Evolutionary conservation across 2,888 invertebrate genomes (phyloP), one percentile per base, ranked within the genome.

Genomic region (Nysson spinosus): DNA sequence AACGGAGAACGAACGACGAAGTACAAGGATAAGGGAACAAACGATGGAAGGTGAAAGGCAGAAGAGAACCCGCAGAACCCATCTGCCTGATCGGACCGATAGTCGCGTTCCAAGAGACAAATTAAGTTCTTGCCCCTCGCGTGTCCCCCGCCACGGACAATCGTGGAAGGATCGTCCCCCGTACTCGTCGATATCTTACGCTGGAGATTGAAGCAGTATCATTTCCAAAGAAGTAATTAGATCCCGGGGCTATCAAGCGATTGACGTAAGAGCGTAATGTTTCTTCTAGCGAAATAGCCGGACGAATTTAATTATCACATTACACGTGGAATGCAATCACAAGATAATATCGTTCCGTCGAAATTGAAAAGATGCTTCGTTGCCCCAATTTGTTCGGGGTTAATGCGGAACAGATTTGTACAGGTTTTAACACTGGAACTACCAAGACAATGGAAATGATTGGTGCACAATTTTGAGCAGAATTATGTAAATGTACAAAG

Each of bases 21-120:
- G 14, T 19, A 30, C 3, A 39, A 28, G 12, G 30, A 32, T 20
- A 11, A 28, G 46, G 42, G 50, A 30, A 32, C 34, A 20, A 22
- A 26, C 16, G 22, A 22, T 17, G 39, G 39, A 34, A 26, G 43
- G 42, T 40, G 37, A 49, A 22, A 32, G 42, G 26, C 46, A 14
- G 50, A 19, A 28, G 43, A 69, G 61, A 68, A 69, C 50, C 68
- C 57, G 69, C 62, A 70, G 62, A 69, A 73, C 66, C 77, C 80
- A 80, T 81, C 80, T 80, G 80, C 74, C 71, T 70, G 80, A 83
- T 83, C 75, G 74, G 63, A 47, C 76, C 77, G 80, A 84, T 84
- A 83, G 70, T 75, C 72, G 79, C 81, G 80, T 84, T 83, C 81
- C 80, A 78, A 67, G 80, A 83, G 83, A 83, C 83, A 82, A 83